These are phyloP conservation scores for Xestoiulus laeticollis DNA, from an alignment of 2,888 invertebrate genomes.

Conservation along the genomic window DNA sequence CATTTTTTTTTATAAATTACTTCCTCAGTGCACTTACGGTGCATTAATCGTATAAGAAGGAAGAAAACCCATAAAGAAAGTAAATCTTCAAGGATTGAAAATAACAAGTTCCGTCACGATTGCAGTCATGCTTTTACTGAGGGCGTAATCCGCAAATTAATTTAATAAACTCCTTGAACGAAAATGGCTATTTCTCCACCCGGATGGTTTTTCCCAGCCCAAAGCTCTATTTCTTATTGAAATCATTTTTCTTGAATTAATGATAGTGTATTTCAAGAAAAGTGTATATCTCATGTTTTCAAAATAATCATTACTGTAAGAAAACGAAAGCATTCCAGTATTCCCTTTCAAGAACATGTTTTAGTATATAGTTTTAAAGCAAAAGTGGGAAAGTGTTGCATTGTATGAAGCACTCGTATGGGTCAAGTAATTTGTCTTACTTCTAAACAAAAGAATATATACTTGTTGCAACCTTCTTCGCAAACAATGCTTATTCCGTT, in stretches of 20 bases:
- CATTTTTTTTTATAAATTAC: neutral
- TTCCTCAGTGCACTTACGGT: slow-evolving; percentile 30
- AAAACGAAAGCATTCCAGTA: neutral
- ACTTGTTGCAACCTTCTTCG: slow-evolving; percentile 13
- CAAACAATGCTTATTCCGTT: neutral
- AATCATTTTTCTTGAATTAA: neutral
- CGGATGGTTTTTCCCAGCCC: neutral
- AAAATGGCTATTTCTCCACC: neutral
- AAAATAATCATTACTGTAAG: neutral
- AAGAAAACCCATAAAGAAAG: slow-evolving; percentile 13
- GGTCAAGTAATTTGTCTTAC: slow-evolving; percentile 10
- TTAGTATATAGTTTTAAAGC: neutral
- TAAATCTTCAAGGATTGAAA: neutral
- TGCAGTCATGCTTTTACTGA: slow-evolving; percentile 3
- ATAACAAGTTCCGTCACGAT: slow-evolving; percentile 1
- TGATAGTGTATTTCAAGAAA: neutral
- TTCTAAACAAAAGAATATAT: neutral
- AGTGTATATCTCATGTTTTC: neutral
- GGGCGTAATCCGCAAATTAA: slow-evolving; percentile 31
- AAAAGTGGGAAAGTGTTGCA: neutral
- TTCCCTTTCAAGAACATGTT: neutral
- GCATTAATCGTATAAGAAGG: slow-evolving; percentile 20
- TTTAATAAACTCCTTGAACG: neutral
- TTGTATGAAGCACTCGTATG: neutral
- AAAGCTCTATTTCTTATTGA: neutral